Conservation (phyloP, 2,888 invertebrate genomes). For the Heteromurus nitidus region DNA sequence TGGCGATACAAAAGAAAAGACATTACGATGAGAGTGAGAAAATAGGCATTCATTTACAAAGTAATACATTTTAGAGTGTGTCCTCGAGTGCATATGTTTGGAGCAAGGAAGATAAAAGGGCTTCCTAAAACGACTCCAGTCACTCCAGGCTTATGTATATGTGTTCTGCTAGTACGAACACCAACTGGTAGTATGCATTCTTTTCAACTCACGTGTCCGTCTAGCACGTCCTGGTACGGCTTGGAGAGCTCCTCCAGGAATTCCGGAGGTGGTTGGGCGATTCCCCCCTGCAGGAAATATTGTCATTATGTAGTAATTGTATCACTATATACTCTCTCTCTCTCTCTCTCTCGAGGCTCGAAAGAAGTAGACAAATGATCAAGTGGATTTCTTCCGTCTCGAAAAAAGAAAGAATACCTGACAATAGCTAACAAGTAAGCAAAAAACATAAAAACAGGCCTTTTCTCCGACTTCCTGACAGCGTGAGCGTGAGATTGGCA, state of each 20-base stretch:
- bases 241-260: slow-evolving; percentile 59
- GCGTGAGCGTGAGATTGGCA: slow-evolving; percentile 9
- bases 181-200: too few relatives aligned
- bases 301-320: slow-evolving; percentile 48
- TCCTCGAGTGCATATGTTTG: too few relatives aligned
- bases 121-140: too few relatives aligned
- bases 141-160: too few relatives aligned
- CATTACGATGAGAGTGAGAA: too few relatives aligned
- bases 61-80: too few relatives aligned
- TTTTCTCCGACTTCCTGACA: slow-evolving; percentile 35
- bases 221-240: slow-evolving; percentile 64
- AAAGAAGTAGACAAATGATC: slow-evolving; percentile 47
- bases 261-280: slow-evolving; percentile 65
- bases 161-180: too few relatives aligned
- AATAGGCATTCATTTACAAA: too few relatives aligned
- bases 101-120: too few relatives aligned
- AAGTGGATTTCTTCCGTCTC: slow-evolving; percentile 9
- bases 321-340: neutral
- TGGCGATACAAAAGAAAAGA: too few relatives aligned
- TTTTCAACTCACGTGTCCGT: slow-evolving; percentile 42
- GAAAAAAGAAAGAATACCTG: slow-evolving; percentile 3
- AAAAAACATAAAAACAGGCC: neutral
- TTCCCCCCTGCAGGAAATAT: slow-evolving; percentile 60
- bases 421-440: too few relatives aligned
- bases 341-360: neutral